Evolutionary conservation across 2,797 vertebrate genomes (phyloP).

Genomic region (Fundulus diaphanus): DNA sequence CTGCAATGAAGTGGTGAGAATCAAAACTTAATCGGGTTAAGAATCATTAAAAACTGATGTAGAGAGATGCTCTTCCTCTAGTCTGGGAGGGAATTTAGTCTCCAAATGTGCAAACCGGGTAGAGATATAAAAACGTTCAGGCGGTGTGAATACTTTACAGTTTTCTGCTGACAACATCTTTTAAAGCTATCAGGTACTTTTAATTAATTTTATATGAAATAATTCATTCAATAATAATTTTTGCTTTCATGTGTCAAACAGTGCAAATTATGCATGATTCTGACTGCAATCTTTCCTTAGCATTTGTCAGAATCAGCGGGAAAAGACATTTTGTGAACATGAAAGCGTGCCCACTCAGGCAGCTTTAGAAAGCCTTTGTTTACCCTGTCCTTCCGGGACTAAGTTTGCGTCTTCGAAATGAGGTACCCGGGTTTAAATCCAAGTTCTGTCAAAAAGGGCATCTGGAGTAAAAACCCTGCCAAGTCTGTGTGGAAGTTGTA

Average conservation of each 20-base stretch:
- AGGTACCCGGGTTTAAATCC: no score
- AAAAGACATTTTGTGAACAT: not conserved
- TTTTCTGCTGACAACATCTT: not conserved
- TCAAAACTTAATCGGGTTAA: no score
- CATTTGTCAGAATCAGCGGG: not conserved
- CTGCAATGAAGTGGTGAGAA: no score
- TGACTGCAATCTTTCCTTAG: not conserved
- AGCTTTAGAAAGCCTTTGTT: slow-evolving; percentile 38
- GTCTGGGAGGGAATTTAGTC: no score
- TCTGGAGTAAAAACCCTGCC: no score
- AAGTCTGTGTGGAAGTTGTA: no score
- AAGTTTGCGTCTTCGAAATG: no score
- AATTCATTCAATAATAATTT: no score
- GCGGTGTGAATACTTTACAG: not conserved
- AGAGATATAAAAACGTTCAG: not conserved
- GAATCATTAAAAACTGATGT: no score
- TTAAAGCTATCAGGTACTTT: not conserved
- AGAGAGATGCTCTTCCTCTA: no score
- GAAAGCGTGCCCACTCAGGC: not conserved
- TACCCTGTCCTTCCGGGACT: slow-evolving; percentile 22
- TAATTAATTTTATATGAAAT: not conserved
- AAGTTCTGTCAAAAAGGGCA: no score
- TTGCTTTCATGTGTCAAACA: no score
- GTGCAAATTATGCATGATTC: not conserved
- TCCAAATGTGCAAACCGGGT: not conserved